Evolutionary conservation across 2,797 vertebrate genomes (phyloP).

Genomic region (Aldrovandia affinis): DNA sequence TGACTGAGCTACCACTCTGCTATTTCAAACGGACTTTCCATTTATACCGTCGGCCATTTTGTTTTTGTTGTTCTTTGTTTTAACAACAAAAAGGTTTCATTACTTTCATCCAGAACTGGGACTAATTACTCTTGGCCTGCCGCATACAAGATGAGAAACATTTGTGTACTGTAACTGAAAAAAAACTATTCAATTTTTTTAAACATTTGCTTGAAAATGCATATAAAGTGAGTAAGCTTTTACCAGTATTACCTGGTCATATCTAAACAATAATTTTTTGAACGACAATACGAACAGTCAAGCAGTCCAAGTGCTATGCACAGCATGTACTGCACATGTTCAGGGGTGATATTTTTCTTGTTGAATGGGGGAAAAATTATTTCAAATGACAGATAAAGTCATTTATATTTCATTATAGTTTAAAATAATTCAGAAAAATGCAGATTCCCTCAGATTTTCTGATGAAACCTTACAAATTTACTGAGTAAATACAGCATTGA

Average conservation of each 20-base stretch:
- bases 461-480: background rate
- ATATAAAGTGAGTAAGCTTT: background rate
- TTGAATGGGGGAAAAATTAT: background rate
- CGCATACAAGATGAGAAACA: background rate
- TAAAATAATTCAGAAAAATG: constrained; percentile 27
- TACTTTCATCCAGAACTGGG: background rate
- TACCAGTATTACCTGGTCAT: background rate
- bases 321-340: background rate
- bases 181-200: too few relatives aligned
- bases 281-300: background rate
- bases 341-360: background rate
- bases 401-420: constrained; percentile 17
- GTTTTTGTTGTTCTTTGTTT: background rate
- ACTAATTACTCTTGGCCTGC: background rate
- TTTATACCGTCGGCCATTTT: background rate
- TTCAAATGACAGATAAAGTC: background rate
- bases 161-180: background rate
- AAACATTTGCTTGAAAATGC: background rate
- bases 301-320: too few relatives aligned
- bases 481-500: background rate
- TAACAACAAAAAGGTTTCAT: background rate
- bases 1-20: constrained; percentile 41
- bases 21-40: background rate
- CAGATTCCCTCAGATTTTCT: constrained; percentile 3
- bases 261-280: background rate